Evolutionary conservation across 2,797 vertebrate genomes (phyloP).

Genomic region (Siniperca scherzeri): DNA sequence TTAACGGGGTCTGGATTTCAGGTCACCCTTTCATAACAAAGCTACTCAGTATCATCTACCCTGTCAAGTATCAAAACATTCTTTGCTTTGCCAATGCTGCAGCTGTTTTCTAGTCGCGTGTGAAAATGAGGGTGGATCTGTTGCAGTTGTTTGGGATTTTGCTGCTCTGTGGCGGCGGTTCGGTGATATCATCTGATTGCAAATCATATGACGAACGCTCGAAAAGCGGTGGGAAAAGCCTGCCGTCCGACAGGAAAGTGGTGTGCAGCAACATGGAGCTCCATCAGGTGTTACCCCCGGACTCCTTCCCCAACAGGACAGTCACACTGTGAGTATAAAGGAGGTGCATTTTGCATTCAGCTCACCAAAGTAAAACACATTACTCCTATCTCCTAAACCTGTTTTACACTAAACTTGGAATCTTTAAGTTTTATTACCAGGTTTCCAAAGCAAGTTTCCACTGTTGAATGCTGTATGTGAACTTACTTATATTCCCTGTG

Average conservation of each 20-base stretch:
- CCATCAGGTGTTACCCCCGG: constrained; percentile 88
- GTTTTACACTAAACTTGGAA: neutral
- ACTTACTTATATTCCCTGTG: neutral
- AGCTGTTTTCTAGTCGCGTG: constrained; percentile 31
- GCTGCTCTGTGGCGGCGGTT: constrained; percentile 69
- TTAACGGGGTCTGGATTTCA: constrained; percentile 11
- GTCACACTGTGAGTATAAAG: constrained; percentile 93
- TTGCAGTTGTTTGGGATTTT: constrained; percentile 69
- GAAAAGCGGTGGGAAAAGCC: constrained; percentile 78
- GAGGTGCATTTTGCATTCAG: neutral
- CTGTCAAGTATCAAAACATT: constrained; percentile 12
- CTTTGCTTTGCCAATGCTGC: constrained; percentile 51
- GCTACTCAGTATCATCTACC: neutral
- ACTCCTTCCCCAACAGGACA: constrained; percentile 92
- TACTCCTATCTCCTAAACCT: neutral
- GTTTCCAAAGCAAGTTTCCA: neutral
- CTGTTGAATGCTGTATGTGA: neutral
- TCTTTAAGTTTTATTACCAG: neutral
- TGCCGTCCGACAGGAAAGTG: constrained; percentile 84
- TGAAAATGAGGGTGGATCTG: constrained; percentile 77
- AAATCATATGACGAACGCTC: constrained; percentile 88
- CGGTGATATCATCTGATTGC: constrained; percentile 85
- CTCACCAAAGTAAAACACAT: neutral
- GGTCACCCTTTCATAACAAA: constrained; percentile 43
- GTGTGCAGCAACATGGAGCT: constrained; percentile 95